Base-by-base conservation (phyloP, 2,888 invertebrate species). In the Oxyteleia sp. region DNA sequence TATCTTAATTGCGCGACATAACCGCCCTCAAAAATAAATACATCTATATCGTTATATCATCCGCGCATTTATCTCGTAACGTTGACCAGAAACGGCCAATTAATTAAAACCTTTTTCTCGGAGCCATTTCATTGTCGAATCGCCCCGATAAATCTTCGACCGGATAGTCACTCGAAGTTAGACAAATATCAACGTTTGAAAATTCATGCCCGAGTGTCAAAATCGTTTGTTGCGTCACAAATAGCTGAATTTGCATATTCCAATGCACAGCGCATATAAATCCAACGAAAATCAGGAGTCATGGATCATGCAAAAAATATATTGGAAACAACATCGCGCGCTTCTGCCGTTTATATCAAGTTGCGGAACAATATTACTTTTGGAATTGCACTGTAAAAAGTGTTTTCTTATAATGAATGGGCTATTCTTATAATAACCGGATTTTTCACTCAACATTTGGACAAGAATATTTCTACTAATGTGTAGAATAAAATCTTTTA, bases 241-340 rank as follows among this genome's bases (percentile, higher is more conserved):
- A 80, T 72, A 80, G 71, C 59, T 72, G 66, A 57, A 80, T 80
- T 80, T 80, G 72, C 79, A 80, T 80, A 80, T 80, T 80, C n/a
- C 79, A 64, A 72, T 66, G 72, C 49, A 51, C 57, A 49, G 35
- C 57, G 79, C 79, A 35, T 66, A 72, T 72, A 80, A 80, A 80
- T 80, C 63, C 41, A 61, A 13, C 35, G 53, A 66, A 69, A 63
- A 69, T 41, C 75, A 49, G 29, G 47, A 78, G 59, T 72, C 59
- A 66, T 72, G 59, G 72, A 80, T 80, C 71, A 80, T 66, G 15
- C 11, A 18, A 80, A 80, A 80, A 80, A 80, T 80, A 63, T 80
- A 80, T 80, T 72, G 61, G 43, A 47, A 78, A 51, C 29, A 61
- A 43, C 63, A 63, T 59, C 61, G 35, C 61, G 53, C 5, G 38